A percentile compares a stretch with the other conserved stretches of the same genome.
These are phyloP conservation scores for Bubo blakistoni DNA, from an alignment of 2,113 vertebrate species.

Conservation along the genomic window DNA sequence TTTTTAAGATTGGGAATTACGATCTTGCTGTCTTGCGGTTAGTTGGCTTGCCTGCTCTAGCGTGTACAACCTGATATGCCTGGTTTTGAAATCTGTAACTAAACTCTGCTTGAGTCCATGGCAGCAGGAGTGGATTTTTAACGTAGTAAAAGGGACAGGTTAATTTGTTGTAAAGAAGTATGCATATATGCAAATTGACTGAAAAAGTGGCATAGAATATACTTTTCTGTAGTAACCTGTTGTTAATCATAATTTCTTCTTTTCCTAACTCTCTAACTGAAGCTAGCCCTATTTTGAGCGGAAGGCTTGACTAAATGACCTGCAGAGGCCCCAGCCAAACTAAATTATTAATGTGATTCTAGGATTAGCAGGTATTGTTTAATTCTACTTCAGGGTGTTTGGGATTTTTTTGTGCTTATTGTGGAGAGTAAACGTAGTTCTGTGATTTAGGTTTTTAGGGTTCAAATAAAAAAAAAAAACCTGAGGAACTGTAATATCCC, in stretches of 20 bases:
- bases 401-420: not conserved
- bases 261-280: not conserved
- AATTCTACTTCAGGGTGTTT: not conserved
- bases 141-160: accelerated
- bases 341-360: not conserved
- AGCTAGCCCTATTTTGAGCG: not conserved
- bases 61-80: not conserved
- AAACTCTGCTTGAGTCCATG: not conserved
- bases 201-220: not conserved
- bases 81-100: not conserved
- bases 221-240: not conserved
- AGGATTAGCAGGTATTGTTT: not conserved
- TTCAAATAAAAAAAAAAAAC: not conserved
- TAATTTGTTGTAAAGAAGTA: not conserved
- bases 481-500: not conserved
- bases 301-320: not conserved
- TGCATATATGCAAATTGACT: not conserved
- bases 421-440: not conserved
- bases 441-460: not conserved
- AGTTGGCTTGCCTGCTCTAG: not conserved
- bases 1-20: not conserved
- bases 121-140: not conserved
- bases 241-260: not conserved
- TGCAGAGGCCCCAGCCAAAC: not conserved
- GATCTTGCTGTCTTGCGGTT: not conserved